Evolutionary conservation across 2,888 invertebrate species (phyloP).

Genomic region (Epinotia nisella): DNA sequence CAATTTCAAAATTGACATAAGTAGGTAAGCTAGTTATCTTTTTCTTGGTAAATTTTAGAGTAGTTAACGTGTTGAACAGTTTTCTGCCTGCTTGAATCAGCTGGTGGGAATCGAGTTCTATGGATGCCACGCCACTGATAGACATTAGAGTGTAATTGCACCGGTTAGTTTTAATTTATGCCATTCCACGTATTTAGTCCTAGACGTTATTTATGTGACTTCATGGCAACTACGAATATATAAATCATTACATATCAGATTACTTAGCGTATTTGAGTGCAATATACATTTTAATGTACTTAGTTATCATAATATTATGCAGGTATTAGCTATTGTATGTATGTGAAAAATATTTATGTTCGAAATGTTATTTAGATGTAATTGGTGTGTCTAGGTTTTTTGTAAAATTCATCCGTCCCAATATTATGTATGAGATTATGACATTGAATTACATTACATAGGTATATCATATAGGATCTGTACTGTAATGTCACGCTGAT

Average conservation of each 20-base stretch:
- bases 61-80: neutral
- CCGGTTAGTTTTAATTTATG: neutral
- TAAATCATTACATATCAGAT: neutral
- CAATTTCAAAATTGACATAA: too few relatives aligned
- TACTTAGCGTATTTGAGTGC: neutral
- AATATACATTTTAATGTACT: constrained; percentile 3
- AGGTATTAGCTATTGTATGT: neutral
- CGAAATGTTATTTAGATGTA: neutral
- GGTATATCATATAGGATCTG: neutral
- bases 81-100: neutral
- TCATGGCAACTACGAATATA: constrained; percentile 3
- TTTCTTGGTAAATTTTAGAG: neutral
- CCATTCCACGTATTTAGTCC: constrained; percentile 7
- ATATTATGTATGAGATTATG: neutral
- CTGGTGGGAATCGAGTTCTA: neutral
- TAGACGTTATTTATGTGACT: neutral
- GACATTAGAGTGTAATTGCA: constrained; percentile 6
- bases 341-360: neutral
- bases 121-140: neutral
- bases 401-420: constrained; percentile 14
- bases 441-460: neutral
- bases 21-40: neutral
- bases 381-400: neutral
- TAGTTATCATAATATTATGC: neutral
- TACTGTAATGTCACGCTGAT: neutral